phyloP scores from a whole-genome alignment of 64 coral and sea anemone genomes.

The Cladopsammia gracilis region DNA sequence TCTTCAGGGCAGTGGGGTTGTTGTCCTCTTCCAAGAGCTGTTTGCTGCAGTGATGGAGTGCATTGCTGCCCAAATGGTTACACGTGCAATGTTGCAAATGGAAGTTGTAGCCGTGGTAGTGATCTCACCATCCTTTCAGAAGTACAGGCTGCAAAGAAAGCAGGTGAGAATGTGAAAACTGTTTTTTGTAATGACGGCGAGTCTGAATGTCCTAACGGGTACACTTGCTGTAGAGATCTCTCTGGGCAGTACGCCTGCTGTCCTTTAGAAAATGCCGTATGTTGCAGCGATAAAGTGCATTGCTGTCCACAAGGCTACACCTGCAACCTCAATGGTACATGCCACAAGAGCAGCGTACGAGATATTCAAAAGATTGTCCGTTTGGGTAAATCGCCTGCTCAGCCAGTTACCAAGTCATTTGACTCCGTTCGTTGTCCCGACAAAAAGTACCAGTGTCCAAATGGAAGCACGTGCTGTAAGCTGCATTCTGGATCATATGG shows the following conservation, averaged over 20 bases:
- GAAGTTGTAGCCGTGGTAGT: not conserved
- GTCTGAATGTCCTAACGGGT: slow-evolving; percentile 54
- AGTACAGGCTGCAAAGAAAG: not conserved
- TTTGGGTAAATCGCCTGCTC: not conserved
- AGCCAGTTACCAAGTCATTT: not conserved
- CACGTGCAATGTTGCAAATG: slow-evolving; percentile 54
- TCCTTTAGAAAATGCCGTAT: slow-evolving; percentile 87
- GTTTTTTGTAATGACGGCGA: slow-evolving; percentile 65
- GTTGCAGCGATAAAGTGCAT: slow-evolving; percentile 73
- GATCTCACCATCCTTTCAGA: not conserved
- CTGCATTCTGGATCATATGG: not conserved
- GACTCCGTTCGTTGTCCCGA: not conserved
- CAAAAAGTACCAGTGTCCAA: not conserved
- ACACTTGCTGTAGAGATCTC: slow-evolving; percentile 72
- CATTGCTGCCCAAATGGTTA: slow-evolving; percentile 70
- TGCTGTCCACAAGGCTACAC: slow-evolving; percentile 88
- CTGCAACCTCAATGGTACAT: slow-evolving; percentile 22
- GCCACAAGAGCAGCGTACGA: not conserved
- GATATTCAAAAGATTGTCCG: not conserved
- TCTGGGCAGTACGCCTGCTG: slow-evolving; percentile 79
- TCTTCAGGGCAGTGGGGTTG: slow-evolving; percentile 69
- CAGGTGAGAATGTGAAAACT: not conserved
- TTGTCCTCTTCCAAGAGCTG: slow-evolving; percentile 80
- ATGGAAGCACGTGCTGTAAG: slow-evolving; percentile 49
- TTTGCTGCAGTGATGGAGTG: slow-evolving; percentile 54